A percentile compares a stretch with the other conserved stretches of the same genome.
Evolutionary conservation across 2,888 invertebrate species (phyloP).

Genomic region (Pollenia griseotomentosa): DNA sequence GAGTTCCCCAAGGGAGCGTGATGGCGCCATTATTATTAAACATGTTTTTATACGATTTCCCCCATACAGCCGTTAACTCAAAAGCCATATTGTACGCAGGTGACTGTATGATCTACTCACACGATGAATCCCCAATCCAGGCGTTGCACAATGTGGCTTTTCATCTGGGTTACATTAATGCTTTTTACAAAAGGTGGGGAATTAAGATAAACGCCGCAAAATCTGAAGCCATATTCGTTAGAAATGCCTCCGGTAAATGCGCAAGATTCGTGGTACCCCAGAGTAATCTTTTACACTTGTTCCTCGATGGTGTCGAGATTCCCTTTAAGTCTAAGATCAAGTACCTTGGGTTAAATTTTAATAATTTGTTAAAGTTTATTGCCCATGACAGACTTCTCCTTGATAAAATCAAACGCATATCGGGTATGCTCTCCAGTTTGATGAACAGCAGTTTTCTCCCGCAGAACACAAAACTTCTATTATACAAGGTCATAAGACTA

Average conservation of each 20-base stretch:
- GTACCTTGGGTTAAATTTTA: background rate
- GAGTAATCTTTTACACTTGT: constrained; percentile 13
- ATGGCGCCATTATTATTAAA: constrained; percentile 32
- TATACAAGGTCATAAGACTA: background rate
- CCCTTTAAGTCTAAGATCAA: constrained; percentile 30
- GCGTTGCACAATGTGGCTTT: background rate
- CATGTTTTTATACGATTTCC: constrained; percentile 14
- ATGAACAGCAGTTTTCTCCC: constrained; percentile 10
- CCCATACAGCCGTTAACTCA: background rate
- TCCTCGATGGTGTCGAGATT: constrained; percentile 9
- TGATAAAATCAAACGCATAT: no score
- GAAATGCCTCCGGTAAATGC: constrained; percentile 43
- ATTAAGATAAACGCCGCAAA: constrained; percentile 42
- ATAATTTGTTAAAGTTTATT: background rate
- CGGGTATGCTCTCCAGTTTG: no score
- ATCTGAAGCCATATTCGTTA: constrained; percentile 34
- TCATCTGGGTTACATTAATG: background rate
- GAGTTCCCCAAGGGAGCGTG: constrained; percentile 54
- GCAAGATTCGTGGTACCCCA: constrained; percentile 4
- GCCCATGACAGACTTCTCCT: no score
- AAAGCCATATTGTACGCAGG: constrained; percentile 22
- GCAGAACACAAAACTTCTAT: background rate
- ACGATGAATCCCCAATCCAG: background rate
- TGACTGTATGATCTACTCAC: constrained; percentile 15
- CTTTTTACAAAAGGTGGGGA: constrained; percentile 1